A percentile compares a stretch with the other conserved stretches of the same genome.
These are phyloP conservation scores for Xestia c-nigrum DNA, from an alignment of 2,888 invertebrate species.

Conservation along the genomic window DNA sequence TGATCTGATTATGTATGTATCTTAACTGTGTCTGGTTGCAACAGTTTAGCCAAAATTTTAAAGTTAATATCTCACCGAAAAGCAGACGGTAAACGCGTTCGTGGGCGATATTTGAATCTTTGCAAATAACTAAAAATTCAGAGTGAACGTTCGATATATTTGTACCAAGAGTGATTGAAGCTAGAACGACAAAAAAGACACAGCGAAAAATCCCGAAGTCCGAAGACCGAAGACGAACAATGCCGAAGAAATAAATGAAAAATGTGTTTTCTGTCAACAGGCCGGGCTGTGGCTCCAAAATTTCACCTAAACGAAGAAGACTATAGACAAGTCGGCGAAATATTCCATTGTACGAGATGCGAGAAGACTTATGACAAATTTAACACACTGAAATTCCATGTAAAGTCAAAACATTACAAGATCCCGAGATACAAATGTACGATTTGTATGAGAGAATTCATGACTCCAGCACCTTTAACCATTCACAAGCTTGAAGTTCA, in stretches of 20 bases:
- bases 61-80: not conserved
- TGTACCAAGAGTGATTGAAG: not conserved
- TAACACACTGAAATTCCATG: constrained; percentile 74
- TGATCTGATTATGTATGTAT: not conserved
- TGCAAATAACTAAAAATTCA: not conserved
- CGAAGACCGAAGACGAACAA: constrained; percentile 43
- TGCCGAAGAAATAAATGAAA: constrained; percentile 49
- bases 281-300: constrained; percentile 69
- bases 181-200: not conserved
- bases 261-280: constrained; percentile 77
- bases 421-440: constrained; percentile 74
- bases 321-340: constrained; percentile 72
- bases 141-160: not conserved
- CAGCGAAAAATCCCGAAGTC: constrained; percentile 18
- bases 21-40: not conserved
- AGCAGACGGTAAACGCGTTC: not conserved
- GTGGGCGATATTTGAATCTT: not conserved
- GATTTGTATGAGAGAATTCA: constrained; percentile 75
- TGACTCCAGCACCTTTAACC: constrained; percentile 76
- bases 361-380: constrained; percentile 76
- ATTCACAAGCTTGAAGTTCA: constrained; percentile 80
- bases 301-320: constrained; percentile 76
- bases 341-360: constrained; percentile 74
- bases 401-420: constrained; percentile 80
- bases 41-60: not conserved